Evolutionary conservation across 2,113 vertebrate species (phyloP).

Genomic region (Serilophus lunatus): DNA sequence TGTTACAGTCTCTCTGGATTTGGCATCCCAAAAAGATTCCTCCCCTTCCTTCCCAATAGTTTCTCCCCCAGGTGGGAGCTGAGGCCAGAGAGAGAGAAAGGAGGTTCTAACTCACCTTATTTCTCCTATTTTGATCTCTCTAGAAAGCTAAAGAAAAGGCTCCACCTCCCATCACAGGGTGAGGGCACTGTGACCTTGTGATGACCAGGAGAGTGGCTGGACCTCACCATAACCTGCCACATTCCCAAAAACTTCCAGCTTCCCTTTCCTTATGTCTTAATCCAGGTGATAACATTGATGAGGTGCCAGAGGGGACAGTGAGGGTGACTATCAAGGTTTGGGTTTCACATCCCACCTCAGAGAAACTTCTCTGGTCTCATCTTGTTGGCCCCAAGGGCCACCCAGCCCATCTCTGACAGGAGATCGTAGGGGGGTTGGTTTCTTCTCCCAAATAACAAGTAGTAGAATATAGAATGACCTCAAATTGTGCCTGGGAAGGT

Average conservation of each 20-base stretch:
- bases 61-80: background rate
- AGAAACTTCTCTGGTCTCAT: background rate
- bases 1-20: background rate
- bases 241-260: background rate
- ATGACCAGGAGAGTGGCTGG: accelerated
- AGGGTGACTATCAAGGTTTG: background rate
- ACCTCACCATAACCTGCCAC: background rate
- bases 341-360: background rate
- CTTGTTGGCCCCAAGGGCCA: accelerated
- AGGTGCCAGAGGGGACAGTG: background rate
- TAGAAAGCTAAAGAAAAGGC: background rate
- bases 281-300: background rate
- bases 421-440: background rate
- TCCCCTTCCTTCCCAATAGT: background rate
- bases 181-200: background rate
- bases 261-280: background rate
- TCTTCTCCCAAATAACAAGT: background rate
- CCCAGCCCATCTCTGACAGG: background rate
- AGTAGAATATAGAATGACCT: background rate
- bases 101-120: background rate
- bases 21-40: background rate
- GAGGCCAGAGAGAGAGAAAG: background rate
- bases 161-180: background rate
- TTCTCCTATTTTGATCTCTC: accelerated
- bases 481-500: background rate